Percentiles rank a stretch among this genome's conserved stretches.
phyloP scores from a whole-genome alignment of 2,888 invertebrate genomes.

The Unio pictorum region DNA sequence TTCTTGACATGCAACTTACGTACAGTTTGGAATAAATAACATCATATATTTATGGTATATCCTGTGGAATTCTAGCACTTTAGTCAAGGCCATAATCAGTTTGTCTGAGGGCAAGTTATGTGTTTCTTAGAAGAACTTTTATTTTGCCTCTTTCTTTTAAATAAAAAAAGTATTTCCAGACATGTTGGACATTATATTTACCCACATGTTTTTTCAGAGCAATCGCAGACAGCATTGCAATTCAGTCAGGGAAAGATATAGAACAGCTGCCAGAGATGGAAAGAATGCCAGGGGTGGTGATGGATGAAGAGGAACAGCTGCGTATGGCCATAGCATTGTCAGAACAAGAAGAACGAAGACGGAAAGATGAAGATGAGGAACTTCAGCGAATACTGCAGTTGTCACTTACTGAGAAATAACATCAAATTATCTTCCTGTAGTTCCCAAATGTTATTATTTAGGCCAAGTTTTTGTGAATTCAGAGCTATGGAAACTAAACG shows the following conservation, averaged over 20 bases:
- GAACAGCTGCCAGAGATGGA: conserved; percentile 67
- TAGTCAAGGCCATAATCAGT: neutral
- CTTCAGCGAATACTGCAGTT: conserved; percentile 66
- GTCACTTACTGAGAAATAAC: conserved; percentile 69
- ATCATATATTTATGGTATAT: neutral
- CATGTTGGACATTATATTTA: neutral
- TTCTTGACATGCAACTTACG: no score
- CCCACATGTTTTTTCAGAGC: conserved; percentile 61
- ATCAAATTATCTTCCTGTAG: no score
- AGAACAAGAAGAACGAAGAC: conserved; percentile 53
- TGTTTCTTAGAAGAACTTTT: no score
- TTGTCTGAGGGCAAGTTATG: no score
- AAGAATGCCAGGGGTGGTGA: conserved; percentile 24
- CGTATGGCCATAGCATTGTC: conserved; percentile 67
- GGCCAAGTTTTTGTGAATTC: no score
- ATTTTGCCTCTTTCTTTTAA: no score
- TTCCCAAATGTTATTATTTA: no score
- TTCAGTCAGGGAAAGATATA: conserved; percentile 26
- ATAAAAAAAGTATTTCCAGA: no score
- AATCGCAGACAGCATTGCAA: conserved; percentile 70
- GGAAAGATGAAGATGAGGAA: conserved; percentile 68
- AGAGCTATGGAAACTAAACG: no score
- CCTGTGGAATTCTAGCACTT: neutral
- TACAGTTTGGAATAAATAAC: no score
- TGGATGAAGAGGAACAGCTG: conserved; percentile 66